Evolutionary conservation across 2,888 invertebrate species (phyloP), one percentile per base, ranked within the genome.

Genomic region (Aproaerema taeniolella): DNA sequence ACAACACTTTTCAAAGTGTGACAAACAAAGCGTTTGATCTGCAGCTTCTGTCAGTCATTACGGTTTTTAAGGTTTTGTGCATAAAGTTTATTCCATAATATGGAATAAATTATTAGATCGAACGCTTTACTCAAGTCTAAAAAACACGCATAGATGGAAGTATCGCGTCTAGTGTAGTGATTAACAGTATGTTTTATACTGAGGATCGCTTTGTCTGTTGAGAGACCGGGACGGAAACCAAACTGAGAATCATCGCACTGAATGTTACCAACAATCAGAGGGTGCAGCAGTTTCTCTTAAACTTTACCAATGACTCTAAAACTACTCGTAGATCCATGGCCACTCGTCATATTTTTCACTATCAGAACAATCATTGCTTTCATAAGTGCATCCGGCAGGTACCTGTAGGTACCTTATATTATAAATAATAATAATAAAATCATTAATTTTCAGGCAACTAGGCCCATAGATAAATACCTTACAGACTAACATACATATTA

Each of bases 181-280:
- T 28, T 12, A 2, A 20, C 24, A 7, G 24, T 24, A 12, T 33
- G 16, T 8, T 33, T 33, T 1, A 33, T 7, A 5, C 42, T 38
- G 1, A 49, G 17, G 12, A 51, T 47, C 11, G 44, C 48, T 7
- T 41, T 31, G 16, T 47, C 51, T 1, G 46, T 47, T 30, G 46
- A 44, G 17, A 47, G 35, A 35, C 45, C 43, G 2, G 40, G 31
- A 29, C 46, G 45, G 34, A 46, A 50, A 30, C 45, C 46, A 46
- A 50, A 50, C 41, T 50, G 49, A 11, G 35, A 26, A 16, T 35
- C 26, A 2, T 35, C 26, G 8, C 26, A 13, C 17, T 16, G n/a
- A n/a, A 35, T n/a, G 14, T 35, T 25, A n/a, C n/a, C n/a, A n/a
- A n/a, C n/a, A n/a, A n/a, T n/a, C n/a, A n/a, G n/a, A n/a, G 34